Base-by-base conservation (phyloP, 2,888 invertebrate species). In the Tenthredo livida region DNA sequence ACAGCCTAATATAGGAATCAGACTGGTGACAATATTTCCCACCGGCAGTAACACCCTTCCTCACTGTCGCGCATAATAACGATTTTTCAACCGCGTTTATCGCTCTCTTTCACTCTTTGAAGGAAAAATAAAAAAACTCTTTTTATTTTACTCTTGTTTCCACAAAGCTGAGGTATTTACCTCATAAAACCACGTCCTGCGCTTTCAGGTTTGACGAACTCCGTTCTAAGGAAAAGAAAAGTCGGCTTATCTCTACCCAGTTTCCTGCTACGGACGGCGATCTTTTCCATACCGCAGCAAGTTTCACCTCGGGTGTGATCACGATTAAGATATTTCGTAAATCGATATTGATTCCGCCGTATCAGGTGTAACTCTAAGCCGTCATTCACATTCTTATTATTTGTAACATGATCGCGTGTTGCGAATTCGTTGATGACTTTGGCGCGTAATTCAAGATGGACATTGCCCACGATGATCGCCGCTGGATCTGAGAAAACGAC, bases 1-100 rank as follows among this genome's bases (percentile, higher is more conserved):
- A 86, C 85, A 86, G 90, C 87, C 90, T 91, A 91, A 91, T 91
- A 91, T 89, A 91, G 91, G 91, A 91, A 91, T 91, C 91, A 91
- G 89, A 87, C 87, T 86, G 88, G 88, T 87, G 90, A 87, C 90
- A 90, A 91, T 91, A 90, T 88, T 88, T 90, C 88, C 88, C 89
- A 87, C 90, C 89, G 88, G 90, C 89, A 87, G 84, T 89, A 88
- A 89, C 89, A 87, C 88, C 87, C 87, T 87, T 88, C 88, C 47
- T 70, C 50, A 83, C 67, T 29, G 47, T 61, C 83, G 25, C 15
- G 67, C 43, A 37, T 29, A 40, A 29, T 15, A 65, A 80, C 25
- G 40, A 80, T 40, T 80, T 47, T n/a, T 33, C 84, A 17, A 17
- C 33, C 33, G 67, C 12, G 67, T 33, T 67, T 67, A 67, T 67